Percentiles rank a stretch among this genome's conserved stretches.
These are phyloP conservation scores for Siniperca undulata DNA, from an alignment of 2,797 vertebrate species.

Conservation along the genomic window DNA sequence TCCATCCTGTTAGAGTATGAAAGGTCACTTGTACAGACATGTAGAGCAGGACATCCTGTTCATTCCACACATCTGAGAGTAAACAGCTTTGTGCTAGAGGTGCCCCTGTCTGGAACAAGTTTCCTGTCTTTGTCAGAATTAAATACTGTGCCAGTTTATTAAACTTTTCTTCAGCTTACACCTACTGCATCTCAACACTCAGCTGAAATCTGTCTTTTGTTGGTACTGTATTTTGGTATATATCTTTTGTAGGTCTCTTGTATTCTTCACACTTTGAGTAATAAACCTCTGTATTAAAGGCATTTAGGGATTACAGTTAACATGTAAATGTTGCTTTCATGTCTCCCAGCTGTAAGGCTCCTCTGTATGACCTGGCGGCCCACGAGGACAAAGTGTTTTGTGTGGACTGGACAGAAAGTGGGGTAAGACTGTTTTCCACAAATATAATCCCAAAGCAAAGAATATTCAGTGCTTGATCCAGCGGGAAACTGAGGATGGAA, in stretches of 20 bases:
- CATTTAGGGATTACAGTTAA: neutral
- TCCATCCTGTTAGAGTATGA: neutral
- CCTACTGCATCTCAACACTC: neutral
- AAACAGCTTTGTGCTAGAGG: neutral
- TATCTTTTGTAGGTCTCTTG: neutral
- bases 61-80: constrained; percentile 7
- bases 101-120: constrained; percentile 16
- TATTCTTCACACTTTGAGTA: neutral
- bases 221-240: neutral
- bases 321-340: neutral
- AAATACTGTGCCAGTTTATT: neutral
- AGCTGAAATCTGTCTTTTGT: too few species aligned
- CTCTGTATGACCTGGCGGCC: constrained; percentile 95
- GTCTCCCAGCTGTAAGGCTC: constrained; percentile 92
- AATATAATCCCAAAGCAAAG: neutral
- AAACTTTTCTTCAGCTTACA: neutral
- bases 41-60: constrained; percentile 34
- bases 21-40: neutral
- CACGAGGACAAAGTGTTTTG: constrained; percentile 98
- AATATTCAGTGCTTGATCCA: neutral
- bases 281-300: neutral
- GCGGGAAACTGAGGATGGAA: neutral
- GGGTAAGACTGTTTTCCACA: constrained; percentile 85
- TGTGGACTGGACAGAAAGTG: constrained; percentile 96
- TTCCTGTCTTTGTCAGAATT: constrained; percentile 48